Conservation (phyloP, 2,113 vertebrate species). For the Platycercus adscitus region DNA sequence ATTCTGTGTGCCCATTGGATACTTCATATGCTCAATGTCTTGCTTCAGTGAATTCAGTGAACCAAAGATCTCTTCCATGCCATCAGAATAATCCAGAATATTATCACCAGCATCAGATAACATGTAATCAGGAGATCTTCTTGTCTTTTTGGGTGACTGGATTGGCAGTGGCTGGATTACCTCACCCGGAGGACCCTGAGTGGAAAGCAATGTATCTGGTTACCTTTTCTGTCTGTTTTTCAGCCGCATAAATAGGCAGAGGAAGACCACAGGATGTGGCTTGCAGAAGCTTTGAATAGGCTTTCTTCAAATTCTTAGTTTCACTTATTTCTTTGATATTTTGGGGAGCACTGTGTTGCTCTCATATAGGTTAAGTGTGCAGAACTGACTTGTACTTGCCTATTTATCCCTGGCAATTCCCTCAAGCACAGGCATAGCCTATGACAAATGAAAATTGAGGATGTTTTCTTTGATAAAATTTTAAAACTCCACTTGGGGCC, state of each 20-base stretch:
- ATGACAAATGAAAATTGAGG: neutral
- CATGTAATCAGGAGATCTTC: constrained; percentile 85
- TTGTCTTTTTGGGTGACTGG: constrained; percentile 88
- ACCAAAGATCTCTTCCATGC: constrained; percentile 96
- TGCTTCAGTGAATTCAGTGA: constrained; percentile 94
- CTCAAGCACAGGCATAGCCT: neutral
- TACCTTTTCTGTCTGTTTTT: neutral
- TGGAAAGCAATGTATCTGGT: neutral
- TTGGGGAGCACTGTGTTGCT: neutral
- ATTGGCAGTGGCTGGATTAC: constrained; percentile 95
- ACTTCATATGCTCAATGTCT: constrained; percentile 97
- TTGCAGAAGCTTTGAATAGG: neutral
- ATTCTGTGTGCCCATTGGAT: constrained; percentile 92
- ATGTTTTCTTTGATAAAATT: neutral
- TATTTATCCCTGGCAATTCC: neutral
- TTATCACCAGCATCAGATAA: constrained; percentile 84
- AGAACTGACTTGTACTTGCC: neutral
- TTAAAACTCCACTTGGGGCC: neutral
- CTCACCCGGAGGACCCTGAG: constrained; percentile 94
- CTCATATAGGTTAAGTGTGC: neutral
- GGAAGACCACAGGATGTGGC: neutral
- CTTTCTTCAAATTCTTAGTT: neutral
- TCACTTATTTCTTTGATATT: neutral
- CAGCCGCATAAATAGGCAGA: neutral
- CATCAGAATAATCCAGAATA: constrained; percentile 90